Percentiles rank a stretch among this genome's conserved stretches.
These are phyloP conservation scores for Hemitrygon akajei DNA, from an alignment of 2,797 vertebrate genomes.

Conservation along the genomic window DNA sequence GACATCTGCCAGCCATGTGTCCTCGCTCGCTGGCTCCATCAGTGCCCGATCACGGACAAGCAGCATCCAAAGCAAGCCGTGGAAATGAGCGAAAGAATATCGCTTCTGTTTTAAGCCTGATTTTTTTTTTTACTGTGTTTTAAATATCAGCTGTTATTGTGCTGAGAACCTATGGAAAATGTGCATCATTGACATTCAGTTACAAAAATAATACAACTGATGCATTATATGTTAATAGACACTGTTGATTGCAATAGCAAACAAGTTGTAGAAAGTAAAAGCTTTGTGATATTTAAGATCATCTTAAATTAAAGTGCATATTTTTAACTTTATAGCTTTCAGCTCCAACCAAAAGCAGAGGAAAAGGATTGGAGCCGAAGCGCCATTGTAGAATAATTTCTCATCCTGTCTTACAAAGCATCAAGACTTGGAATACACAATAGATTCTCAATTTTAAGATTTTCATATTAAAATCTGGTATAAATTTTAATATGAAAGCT, in stretches of 20 bases:
- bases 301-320: neutral
- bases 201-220: neutral
- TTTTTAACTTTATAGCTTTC: neutral
- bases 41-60: conserved; percentile 54
- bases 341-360: neutral
- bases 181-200: neutral
- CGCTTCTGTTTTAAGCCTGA: neutral
- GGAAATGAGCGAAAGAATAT: conserved; percentile 65
- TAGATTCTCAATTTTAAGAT: neutral
- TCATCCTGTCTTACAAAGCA: neutral
- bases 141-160: neutral
- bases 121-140: neutral
- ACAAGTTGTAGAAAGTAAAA: neutral
- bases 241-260: conserved; percentile 1
- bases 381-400: neutral
- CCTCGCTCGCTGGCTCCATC: conserved; percentile 44
- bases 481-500: neutral
- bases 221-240: neutral
- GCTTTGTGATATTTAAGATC: neutral
- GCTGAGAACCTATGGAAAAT: neutral
- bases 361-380: neutral
- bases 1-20: conserved; percentile 51
- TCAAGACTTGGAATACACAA: neutral
- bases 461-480: no score
- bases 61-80: conserved; percentile 59